Percentiles rank a stretch among this genome's conserved stretches.
Evolutionary conservation across 2,888 invertebrate species (phyloP).

Genomic region (Pachydiplax longipennis): DNA sequence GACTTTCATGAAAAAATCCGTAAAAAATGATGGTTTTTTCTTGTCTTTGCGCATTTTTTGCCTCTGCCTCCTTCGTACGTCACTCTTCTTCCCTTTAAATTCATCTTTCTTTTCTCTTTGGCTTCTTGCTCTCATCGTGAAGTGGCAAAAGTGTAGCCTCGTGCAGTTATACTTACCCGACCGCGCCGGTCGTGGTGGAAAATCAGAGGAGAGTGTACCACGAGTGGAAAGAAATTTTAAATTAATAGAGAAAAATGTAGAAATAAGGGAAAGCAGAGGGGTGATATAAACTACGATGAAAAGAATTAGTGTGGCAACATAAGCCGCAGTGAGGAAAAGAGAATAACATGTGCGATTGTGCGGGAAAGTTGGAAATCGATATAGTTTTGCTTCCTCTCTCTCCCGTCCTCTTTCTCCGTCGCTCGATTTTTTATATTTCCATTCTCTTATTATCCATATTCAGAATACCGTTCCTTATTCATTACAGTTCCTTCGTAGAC

Average conservation of each 20-base stretch:
- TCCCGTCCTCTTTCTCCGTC: background rate
- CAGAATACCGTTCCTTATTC: too few species aligned
- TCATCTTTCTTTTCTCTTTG: background rate
- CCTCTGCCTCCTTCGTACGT: background rate
- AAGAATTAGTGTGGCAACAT: background rate
- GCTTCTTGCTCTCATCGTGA: background rate
- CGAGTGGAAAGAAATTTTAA: background rate
- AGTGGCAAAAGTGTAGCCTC: background rate
- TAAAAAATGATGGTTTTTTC: background rate
- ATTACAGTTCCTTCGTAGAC: too few species aligned
- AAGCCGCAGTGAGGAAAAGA: background rate
- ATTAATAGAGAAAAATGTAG: background rate
- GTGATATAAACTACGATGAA: background rate
- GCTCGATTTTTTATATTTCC: background rate
- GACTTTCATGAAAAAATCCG: background rate
- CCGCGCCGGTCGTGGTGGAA: background rate
- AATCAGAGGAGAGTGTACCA: background rate
- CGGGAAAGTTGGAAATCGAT: slow-evolving; percentile 13
- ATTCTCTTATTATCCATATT: background rate
- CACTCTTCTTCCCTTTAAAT: background rate
- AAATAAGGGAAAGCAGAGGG: background rate
- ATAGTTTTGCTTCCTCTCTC: background rate
- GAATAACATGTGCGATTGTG: slow-evolving; percentile 22
- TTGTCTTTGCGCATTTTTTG: background rate
- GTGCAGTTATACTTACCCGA: background rate